A percentile compares a stretch with the other conserved stretches of the same genome.
phyloP scores from a whole-genome alignment of 2,797 vertebrate species.

The Alca torda region DNA sequence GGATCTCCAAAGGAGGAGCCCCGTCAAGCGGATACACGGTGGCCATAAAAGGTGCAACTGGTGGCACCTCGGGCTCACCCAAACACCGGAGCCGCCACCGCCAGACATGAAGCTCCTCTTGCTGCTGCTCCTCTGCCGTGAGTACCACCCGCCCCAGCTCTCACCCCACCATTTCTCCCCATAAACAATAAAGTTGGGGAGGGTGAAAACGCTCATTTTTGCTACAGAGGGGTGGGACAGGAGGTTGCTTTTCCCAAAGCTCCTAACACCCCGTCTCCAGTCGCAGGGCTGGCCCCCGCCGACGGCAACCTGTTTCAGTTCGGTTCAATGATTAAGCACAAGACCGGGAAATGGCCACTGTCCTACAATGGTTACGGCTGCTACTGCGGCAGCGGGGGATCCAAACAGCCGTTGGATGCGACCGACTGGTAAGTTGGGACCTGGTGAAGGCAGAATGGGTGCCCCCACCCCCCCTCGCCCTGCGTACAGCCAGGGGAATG shows the following conservation, averaged over 20 bases:
- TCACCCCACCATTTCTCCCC: not conserved
- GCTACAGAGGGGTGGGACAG: rapidly evolving
- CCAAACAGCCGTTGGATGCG: slow-evolving; percentile 47
- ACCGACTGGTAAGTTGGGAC: slow-evolving; percentile 26
- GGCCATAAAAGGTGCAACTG: not conserved
- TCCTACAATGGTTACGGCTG: slow-evolving; percentile 56
- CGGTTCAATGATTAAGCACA: not conserved
- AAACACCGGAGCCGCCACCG: rapidly evolving
- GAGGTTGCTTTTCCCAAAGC: rapidly evolving
- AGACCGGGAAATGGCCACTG: not conserved
- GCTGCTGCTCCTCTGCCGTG: not conserved
- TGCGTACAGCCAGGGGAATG: rapidly evolving
- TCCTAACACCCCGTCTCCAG: not conserved
- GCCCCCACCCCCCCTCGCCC: not conserved
- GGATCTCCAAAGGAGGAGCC: not conserved
- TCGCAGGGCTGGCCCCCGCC: not conserved
- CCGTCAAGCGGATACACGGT: rapidly evolving
- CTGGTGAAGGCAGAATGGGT: not conserved
- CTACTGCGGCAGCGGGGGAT: slow-evolving; percentile 20
- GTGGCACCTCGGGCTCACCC: not conserved
- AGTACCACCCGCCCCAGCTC: not conserved
- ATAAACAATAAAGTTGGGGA: rapidly evolving
- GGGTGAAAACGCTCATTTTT: not conserved
- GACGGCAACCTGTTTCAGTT: slow-evolving; percentile 24
- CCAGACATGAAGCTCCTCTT: not conserved